These are phyloP conservation scores for Netelia fuscicornis DNA, from an alignment of 2,888 invertebrate species.

Conservation along the genomic window DNA sequence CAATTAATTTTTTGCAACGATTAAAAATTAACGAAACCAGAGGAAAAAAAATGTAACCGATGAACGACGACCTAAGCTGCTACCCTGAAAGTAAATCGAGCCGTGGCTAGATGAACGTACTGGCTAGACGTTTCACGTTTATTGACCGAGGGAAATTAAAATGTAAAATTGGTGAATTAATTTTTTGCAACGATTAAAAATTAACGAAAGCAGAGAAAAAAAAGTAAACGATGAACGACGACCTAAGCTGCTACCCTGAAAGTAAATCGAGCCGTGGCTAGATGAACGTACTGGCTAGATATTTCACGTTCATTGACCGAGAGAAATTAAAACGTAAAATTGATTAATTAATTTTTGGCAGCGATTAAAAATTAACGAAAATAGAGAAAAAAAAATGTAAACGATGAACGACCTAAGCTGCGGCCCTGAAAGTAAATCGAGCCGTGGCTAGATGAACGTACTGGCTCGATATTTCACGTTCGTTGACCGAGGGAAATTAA, in stretches of 20 bases:
- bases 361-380: too few relatives aligned
- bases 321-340: too few relatives aligned
- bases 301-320: too few relatives aligned
- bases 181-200: neutral
- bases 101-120: constrained; percentile 6
- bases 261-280: too few relatives aligned
- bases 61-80: neutral
- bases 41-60: too few relatives aligned
- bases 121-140: constrained; percentile 2
- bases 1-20: neutral
- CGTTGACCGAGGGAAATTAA: neutral
- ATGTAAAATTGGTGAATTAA: neutral
- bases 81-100: constrained; percentile 8
- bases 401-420: neutral
- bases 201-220: too few relatives aligned
- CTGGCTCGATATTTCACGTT: constrained; percentile 5
- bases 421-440: constrained; percentile 7
- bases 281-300: too few relatives aligned
- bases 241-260: too few relatives aligned
- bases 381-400: too few relatives aligned
- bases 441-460: constrained; percentile 1
- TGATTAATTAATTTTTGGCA: too few relatives aligned
- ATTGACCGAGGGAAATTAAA: neutral
- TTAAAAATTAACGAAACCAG: neutral
- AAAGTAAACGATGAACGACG: too few relatives aligned